Base-by-base conservation (phyloP, 2,888 invertebrate species). In the Eristalis pertinax region DNA sequence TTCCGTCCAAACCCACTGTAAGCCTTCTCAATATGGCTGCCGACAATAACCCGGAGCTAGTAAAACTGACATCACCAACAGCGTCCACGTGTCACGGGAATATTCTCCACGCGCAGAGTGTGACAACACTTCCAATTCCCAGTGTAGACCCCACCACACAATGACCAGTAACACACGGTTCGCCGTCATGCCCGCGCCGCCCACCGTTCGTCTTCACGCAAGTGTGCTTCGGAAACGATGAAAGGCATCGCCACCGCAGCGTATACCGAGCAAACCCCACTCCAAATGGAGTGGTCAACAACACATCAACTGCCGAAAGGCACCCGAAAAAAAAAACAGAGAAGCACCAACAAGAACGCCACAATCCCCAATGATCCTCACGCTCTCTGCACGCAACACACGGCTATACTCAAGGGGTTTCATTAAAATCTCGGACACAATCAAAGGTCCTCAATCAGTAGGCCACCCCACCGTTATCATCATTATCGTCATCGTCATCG, bases 361-460 rank as follows among this genome's bases (percentile, higher is more conserved):
- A 67, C 29, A 81, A 63, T 67, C 62, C 84, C 43, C 38, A 67
- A 38, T 11, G 64, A 26, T 32, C 41, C 15, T 35, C 29, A 24
- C 67, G 67, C 22, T 29, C 15, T 15, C 26, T 38, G 62, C 32
- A 24, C 22, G 50, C 60, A 22, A 32, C 58, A 70, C 38, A 41
- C 22, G 32, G 60, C 50, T 56, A 74, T 58, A 75, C 75, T 81
- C 81, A 43, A 77, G 69, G 77, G 64, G 76, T 76, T 80, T 80
- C 78, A 80, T 84, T 84, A 74, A 84, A 84, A 75, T 76, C 60
- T 60, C 72, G 72, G 72, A 84, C 72, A 80, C 72, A 69, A 77
- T 77, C 69, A 70, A 86, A 84, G 65, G 81, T 84, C 67, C 81
- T 76, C 72, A 75, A 85, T 85, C 70, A 81, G 81, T 76, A 67